These are phyloP conservation scores for Trichonephila clavata DNA, from an alignment of 1,140 invertebrate species.

Conservation along the genomic window DNA sequence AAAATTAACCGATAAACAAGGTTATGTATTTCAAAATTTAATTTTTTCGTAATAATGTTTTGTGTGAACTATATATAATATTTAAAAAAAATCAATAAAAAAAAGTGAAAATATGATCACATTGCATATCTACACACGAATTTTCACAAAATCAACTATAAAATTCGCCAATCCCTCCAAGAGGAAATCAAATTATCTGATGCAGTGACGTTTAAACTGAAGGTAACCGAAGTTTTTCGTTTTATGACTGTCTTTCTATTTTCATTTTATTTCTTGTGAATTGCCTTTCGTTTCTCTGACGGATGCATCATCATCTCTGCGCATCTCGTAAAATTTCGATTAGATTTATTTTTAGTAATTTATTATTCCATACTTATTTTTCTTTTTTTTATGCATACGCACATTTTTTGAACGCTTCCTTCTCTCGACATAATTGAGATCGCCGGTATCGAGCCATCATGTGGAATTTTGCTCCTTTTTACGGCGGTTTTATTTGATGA, in stretches of 20 bases:
- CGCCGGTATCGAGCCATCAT: background rate
- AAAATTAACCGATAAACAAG: too few species aligned
- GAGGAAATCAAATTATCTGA: background rate
- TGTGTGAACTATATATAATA: too few species aligned
- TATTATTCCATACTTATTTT: background rate
- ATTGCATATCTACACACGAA: too few species aligned
- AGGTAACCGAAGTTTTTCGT: background rate
- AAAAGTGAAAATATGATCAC: too few species aligned
- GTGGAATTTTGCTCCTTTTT: conserved; percentile 16
- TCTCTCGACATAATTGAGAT: background rate
- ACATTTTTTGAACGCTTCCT: too few species aligned
- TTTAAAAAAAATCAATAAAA: too few species aligned
- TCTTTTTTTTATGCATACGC: background rate
- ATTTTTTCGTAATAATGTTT: too few species aligned
- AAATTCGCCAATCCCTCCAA: too few species aligned
- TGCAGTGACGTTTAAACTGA: background rate
- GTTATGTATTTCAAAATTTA: too few species aligned
- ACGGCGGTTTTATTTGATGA: conserved; percentile 42
- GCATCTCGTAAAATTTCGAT: conserved; percentile 28
- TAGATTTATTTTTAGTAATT: conserved; percentile 35
- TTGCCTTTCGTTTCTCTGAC: background rate
- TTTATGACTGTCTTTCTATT: conserved; percentile 3
- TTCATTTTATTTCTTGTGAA: conserved; percentile 12
- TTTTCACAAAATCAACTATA: too few species aligned
- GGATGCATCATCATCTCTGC: background rate